phyloP scores from a whole-genome alignment of 2,113 vertebrate genomes.

The Acanthochromis polyacanthus region DNA sequence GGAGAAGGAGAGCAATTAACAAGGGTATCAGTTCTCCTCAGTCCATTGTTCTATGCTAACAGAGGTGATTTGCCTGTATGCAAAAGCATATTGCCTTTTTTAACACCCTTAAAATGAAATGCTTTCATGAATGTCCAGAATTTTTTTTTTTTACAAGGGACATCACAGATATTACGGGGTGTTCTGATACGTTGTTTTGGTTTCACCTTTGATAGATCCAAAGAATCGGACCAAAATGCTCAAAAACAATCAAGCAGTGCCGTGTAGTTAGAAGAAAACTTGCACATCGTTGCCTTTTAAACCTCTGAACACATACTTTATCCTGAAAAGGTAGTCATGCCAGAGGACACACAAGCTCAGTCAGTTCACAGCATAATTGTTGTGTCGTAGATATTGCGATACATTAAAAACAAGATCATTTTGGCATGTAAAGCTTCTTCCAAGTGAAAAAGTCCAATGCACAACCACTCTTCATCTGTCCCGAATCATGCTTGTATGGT shows the following conservation, averaged over 20 bases:
- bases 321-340: neutral
- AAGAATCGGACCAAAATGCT: neutral
- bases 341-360: neutral
- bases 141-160: neutral
- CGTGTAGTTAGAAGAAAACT: neutral
- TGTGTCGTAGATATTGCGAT: too few relatives aligned
- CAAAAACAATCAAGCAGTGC: neutral
- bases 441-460: too few relatives aligned
- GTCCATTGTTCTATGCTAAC: slow-evolving; percentile 31
- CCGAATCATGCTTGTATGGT: neutral
- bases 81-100: neutral
- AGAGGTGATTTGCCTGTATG: neutral
- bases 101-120: neutral
- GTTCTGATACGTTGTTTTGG: neutral
- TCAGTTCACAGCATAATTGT: neutral
- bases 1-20: slow-evolving; percentile 34
- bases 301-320: slow-evolving; percentile 4
- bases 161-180: too few relatives aligned
- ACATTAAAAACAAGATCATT: too few relatives aligned
- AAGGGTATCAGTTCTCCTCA: slow-evolving; percentile 9
- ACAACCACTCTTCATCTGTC: neutral
- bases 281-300: neutral
- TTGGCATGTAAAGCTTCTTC: too few relatives aligned
- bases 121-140: too few relatives aligned
- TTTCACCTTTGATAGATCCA: slow-evolving; percentile 20